Evolutionary conservation across 2,888 invertebrate species (phyloP).

Genomic region (Eilema griseolum): DNA sequence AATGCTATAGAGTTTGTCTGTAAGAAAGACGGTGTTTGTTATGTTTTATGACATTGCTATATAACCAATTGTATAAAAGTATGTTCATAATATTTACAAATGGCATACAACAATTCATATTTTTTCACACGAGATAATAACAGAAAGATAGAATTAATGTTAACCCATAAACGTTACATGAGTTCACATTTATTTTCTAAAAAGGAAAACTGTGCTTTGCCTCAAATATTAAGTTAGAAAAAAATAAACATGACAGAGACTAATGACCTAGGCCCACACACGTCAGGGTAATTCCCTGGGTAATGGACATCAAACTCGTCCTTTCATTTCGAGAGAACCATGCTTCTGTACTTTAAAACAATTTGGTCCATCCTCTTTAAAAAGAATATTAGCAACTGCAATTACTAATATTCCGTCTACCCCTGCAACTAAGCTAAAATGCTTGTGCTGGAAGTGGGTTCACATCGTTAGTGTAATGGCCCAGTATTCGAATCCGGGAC

Average conservation of each 20-base stretch:
- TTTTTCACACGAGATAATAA: slow-evolving; percentile 28
- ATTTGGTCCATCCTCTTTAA: not conserved
- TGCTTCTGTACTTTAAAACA: not conserved
- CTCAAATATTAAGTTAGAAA: slow-evolving; percentile 9
- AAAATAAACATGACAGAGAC: slow-evolving; percentile 1
- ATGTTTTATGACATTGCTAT: too few species aligned
- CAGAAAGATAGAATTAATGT: slow-evolving; percentile 27
- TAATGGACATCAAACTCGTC: not conserved
- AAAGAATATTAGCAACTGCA: too few species aligned
- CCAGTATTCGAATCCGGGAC: too few species aligned
- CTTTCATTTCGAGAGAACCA: not conserved
- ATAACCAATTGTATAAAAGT: too few species aligned
- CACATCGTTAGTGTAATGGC: too few species aligned
- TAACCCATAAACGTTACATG: slow-evolving; percentile 14
- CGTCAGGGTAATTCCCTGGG: not conserved
- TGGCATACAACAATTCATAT: slow-evolving; percentile 32
- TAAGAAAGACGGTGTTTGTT: too few species aligned
- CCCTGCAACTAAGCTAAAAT: too few species aligned
- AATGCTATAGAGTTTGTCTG: too few species aligned
- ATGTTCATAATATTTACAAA: slow-evolving; percentile 29
- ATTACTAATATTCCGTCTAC: too few species aligned
- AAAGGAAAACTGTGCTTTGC: slow-evolving; percentile 10
- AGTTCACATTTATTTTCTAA: slow-evolving; percentile 6
- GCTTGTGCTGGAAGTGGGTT: too few species aligned
- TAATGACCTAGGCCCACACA: not conserved